Percentiles rank a stretch among this genome's conserved stretches.
phyloP scores from a whole-genome alignment of 2,113 vertebrate genomes.

The Peromyscus leucopus region DNA sequence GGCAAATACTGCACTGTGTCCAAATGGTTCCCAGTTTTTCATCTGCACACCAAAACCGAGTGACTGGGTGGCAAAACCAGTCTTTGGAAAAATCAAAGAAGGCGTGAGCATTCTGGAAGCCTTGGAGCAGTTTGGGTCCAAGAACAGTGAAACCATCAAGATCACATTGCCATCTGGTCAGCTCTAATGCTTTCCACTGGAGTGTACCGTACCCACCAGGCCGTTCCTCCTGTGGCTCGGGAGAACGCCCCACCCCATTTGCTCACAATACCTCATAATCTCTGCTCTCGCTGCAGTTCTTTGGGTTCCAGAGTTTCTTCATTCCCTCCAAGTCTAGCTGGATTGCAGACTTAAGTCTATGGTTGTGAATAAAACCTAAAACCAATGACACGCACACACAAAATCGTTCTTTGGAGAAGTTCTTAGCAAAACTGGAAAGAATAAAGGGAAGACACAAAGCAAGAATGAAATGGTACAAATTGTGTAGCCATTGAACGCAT shows the following conservation, averaged over 20 bases:
- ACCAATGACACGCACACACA: neutral
- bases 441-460: neutral
- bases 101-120: neutral
- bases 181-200: neutral
- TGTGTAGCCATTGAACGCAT: neutral
- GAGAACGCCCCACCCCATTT: neutral
- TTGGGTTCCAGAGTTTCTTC: neutral
- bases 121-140: neutral
- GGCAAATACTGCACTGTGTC: neutral
- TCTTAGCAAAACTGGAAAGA: neutral
- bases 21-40: neutral
- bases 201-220: neutral
- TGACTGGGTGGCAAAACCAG: neutral
- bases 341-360: neutral
- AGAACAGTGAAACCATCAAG: neutral
- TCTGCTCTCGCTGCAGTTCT: neutral
- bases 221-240: neutral
- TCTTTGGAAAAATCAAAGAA: neutral
- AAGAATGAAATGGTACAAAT: neutral
- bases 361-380: neutral
- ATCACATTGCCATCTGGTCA: neutral
- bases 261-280: neutral
- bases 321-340: neutral
- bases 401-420: neutral
- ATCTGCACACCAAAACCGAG: neutral